Evolutionary conservation across 2,797 vertebrate genomes (phyloP).

Genomic region (Typhlichthys subterraneus): DNA sequence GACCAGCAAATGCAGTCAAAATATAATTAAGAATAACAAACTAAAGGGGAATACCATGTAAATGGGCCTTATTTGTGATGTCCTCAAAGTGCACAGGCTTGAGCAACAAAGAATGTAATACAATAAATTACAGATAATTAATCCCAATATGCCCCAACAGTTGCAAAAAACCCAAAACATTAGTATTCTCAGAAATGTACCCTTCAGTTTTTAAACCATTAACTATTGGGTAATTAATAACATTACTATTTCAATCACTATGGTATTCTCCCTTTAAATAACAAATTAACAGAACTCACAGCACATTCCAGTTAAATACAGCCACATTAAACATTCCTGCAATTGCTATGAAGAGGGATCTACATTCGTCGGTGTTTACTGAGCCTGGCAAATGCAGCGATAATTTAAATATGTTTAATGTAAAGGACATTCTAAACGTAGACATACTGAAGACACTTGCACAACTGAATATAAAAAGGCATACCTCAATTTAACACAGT

Average conservation of each 20-base stretch:
- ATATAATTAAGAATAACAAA: slow-evolving; percentile 38
- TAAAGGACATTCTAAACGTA: slow-evolving; percentile 35
- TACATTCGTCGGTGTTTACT: slow-evolving; percentile 61
- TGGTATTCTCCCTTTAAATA: slow-evolving; percentile 32
- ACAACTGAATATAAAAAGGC: slow-evolving; percentile 43
- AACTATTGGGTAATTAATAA: neutral
- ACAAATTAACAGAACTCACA: slow-evolving; percentile 45
- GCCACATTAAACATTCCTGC: slow-evolving; percentile 29
- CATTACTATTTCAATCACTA: neutral
- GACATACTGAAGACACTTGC: slow-evolving; percentile 58
- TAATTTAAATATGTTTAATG: slow-evolving; percentile 60
- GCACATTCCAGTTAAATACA: slow-evolving; percentile 70
- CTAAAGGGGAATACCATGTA: slow-evolving; percentile 16
- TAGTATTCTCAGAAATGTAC: slow-evolving; percentile 8
- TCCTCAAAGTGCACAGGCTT: slow-evolving; percentile 1
- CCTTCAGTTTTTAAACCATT: neutral
- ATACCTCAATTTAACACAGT: slow-evolving; percentile 51
- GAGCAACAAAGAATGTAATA: neutral
- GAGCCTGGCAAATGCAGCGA: slow-evolving; percentile 40
- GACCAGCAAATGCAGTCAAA: slow-evolving; percentile 87
- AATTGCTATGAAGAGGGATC: slow-evolving; percentile 44
- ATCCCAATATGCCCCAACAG: too few species aligned
- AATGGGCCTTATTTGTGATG: neutral
- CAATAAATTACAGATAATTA: too few species aligned
- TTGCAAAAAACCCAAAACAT: neutral